phyloP scores from a whole-genome alignment of 2,797 vertebrate species.

The Oreochromis mossambicus region DNA sequence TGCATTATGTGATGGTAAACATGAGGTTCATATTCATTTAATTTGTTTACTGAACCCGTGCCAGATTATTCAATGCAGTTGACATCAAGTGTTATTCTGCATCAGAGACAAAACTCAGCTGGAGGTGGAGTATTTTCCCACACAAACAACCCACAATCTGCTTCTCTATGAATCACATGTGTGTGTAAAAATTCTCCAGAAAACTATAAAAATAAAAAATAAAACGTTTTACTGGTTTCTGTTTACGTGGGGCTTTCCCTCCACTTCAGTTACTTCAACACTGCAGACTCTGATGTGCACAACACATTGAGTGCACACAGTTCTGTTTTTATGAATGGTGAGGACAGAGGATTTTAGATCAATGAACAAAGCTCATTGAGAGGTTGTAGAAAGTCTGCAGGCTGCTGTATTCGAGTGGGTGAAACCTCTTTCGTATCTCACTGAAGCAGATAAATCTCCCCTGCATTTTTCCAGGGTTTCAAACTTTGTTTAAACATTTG shows the following conservation, averaged over 20 bases:
- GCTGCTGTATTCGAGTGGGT: background rate
- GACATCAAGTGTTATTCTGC: background rate
- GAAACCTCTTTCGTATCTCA: background rate
- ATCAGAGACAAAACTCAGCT: background rate
- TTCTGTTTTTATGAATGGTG: slow-evolving; percentile 31
- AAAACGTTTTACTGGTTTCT: slow-evolving; percentile 13
- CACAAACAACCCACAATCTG: background rate
- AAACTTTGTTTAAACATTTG: background rate
- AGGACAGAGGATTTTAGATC: background rate
- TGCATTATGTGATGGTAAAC: slow-evolving; percentile 21
- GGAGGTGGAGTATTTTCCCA: background rate
- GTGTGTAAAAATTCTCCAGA: slow-evolving; percentile 15
- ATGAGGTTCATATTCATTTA: slow-evolving; percentile 13
- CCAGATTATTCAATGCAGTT: background rate
- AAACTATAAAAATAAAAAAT: slow-evolving; percentile 22
- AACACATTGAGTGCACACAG: background rate
- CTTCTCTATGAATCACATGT: background rate
- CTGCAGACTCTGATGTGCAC: background rate
- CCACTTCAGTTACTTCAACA: background rate
- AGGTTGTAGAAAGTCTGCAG: background rate
- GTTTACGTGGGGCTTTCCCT: background rate
- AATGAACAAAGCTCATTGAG: slow-evolving; percentile 1
- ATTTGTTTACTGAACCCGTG: background rate
- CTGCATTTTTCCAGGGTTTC: background rate
- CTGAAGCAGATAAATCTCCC: background rate